Evolutionary conservation across 2,797 vertebrate genomes (phyloP).

Genomic region (Telmatherina bonti): DNA sequence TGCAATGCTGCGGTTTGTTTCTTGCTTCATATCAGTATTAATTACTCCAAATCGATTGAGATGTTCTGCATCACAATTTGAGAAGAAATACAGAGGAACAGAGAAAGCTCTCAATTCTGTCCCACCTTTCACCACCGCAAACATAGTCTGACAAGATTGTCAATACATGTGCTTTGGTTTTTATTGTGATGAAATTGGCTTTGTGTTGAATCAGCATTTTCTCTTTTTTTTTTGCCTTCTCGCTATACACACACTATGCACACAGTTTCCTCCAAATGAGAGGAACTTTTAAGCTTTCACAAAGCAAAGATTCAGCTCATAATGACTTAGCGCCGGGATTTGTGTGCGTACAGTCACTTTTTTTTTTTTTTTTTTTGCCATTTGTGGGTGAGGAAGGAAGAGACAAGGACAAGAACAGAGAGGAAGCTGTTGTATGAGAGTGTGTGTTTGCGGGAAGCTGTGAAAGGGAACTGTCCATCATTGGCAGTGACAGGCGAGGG

Average conservation of each 20-base stretch:
- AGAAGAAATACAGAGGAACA: constrained; percentile 4
- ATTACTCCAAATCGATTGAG: constrained; percentile 57
- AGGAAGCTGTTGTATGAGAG: constrained; percentile 16
- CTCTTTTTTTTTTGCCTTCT: constrained; percentile 31
- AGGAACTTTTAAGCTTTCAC: constrained; percentile 54
- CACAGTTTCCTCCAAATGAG: constrained; percentile 44
- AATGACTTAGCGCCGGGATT: constrained; percentile 48
- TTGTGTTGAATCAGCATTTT: constrained; percentile 48
- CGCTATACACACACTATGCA: constrained; percentile 28
- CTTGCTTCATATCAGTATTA: constrained; percentile 38
- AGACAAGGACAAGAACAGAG: constrained; percentile 49
- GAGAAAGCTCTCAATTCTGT: background rate
- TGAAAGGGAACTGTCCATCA: constrained; percentile 68
- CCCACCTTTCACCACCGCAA: constrained; percentile 12
- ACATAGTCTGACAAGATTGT: constrained; percentile 9
- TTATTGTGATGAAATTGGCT: constrained; percentile 42
- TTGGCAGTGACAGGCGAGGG: constrained; percentile 59
- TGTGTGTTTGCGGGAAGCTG: constrained; percentile 38
- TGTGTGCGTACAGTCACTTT: constrained; percentile 11
- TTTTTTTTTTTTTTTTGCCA: constrained; percentile 23
- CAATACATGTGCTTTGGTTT: constrained; percentile 9
- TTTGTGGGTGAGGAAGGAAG: constrained; percentile 27
- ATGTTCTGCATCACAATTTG: constrained; percentile 33
- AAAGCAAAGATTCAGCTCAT: constrained; percentile 56
- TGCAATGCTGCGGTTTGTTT: constrained; percentile 52